Percentiles rank a stretch among this genome's conserved stretches.
Evolutionary conservation across 2,113 vertebrate genomes (phyloP).

Genomic region (Ciconia maguari): DNA sequence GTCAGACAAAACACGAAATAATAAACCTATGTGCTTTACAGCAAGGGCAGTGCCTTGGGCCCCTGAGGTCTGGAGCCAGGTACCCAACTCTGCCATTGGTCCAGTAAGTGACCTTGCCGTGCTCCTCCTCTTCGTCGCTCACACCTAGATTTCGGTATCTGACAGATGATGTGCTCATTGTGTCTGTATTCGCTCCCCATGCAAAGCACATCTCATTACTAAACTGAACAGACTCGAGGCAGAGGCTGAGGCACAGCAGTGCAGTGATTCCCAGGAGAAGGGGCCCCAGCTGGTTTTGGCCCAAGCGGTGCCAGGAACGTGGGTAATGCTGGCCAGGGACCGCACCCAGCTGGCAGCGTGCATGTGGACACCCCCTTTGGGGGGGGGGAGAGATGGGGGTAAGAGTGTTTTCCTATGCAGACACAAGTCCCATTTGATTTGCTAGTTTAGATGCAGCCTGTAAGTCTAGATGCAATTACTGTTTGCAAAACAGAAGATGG

Average conservation of each 20-base stretch:
- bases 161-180: neutral
- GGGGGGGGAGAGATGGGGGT: neutral
- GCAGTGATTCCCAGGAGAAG: neutral
- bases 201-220: neutral
- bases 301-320: neutral
- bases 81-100: neutral
- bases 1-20: neutral
- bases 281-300: neutral
- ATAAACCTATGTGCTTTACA: accelerated
- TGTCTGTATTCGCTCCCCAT: accelerated
- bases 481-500: neutral
- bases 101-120: neutral
- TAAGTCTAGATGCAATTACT: neutral
- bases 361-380: neutral
- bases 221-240: no score
- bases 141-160: neutral
- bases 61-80: neutral
- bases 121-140: neutral
- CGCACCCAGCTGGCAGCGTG: neutral
- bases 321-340: neutral
- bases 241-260: neutral
- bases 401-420: neutral
- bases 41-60: neutral
- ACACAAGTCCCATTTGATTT: neutral
- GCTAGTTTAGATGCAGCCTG: neutral